These are phyloP conservation scores for Symphodus melops DNA, from an alignment of 2,113 vertebrate species.

Conservation along the genomic window DNA sequence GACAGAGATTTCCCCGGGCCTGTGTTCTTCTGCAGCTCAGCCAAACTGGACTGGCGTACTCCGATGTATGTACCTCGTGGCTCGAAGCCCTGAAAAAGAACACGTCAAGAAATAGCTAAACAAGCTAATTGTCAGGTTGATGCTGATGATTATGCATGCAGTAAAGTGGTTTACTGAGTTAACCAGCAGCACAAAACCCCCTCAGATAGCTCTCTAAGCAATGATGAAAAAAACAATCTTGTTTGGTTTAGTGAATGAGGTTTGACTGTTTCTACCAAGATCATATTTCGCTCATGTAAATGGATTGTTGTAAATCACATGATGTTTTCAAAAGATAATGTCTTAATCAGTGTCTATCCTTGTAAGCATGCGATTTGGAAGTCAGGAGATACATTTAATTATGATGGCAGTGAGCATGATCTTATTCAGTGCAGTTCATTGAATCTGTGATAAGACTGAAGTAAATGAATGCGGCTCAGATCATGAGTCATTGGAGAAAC, in stretches of 20 bases:
- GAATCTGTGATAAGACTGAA: slow-evolving; percentile 41
- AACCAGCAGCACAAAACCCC: slow-evolving; percentile 27
- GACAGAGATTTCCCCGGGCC: slow-evolving; percentile 89
- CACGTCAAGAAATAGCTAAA: slow-evolving; percentile 26
- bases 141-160: neutral
- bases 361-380: neutral
- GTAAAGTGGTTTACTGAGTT: slow-evolving; percentile 37
- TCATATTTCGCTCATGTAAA: neutral
- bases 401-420: slow-evolving; percentile 24
- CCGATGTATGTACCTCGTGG: slow-evolving; percentile 92
- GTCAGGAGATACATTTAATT: slow-evolving; percentile 30
- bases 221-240: neutral
- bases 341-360: slow-evolving; percentile 21
- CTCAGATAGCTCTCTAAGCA: neutral
- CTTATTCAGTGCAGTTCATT: slow-evolving; percentile 14
- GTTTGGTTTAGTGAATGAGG: neutral
- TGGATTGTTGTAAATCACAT: slow-evolving; percentile 20
- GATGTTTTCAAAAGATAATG: neutral
- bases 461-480: slow-evolving; percentile 22
- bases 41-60: slow-evolving; percentile 89
- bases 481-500: slow-evolving; percentile 36
- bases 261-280: slow-evolving; percentile 20
- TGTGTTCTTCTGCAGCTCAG: slow-evolving; percentile 87
- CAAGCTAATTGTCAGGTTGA: slow-evolving; percentile 28
- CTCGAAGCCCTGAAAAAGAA: slow-evolving; percentile 89